phyloP scores from a whole-genome alignment of 2,113 vertebrate genomes.

The Megaceryle maxima region DNA sequence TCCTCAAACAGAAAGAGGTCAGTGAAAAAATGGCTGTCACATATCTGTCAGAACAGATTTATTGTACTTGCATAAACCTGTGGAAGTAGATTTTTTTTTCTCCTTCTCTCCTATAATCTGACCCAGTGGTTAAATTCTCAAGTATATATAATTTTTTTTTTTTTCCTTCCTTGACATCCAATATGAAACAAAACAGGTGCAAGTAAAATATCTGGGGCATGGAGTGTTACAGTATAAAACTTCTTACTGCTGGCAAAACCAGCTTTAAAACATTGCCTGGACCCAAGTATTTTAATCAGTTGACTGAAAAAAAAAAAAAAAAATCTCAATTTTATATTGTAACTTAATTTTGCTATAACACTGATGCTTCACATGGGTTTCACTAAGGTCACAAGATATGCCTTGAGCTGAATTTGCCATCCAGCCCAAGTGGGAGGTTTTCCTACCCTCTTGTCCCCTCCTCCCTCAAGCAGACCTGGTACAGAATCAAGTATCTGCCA shows the following conservation, averaged over 20 bases:
- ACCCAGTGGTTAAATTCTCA: slow-evolving; percentile 41
- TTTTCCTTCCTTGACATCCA: slow-evolving; percentile 36
- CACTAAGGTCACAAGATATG: not conserved
- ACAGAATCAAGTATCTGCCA: not conserved
- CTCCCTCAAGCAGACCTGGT: not conserved
- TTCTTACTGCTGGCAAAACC: not conserved
- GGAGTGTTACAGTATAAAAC: not conserved
- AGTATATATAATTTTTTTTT: not conserved
- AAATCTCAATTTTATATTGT: not conserved
- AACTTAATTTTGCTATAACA: not conserved
- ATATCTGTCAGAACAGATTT: slow-evolving; percentile 67
- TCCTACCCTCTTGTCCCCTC: not conserved
- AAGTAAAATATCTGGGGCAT: slow-evolving; percentile 22
- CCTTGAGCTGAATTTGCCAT: not conserved
- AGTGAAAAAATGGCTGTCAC: slow-evolving; percentile 60
- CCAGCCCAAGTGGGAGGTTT: not conserved
- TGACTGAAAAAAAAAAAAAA: not conserved
- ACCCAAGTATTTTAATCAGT: not conserved
- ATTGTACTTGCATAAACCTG: slow-evolving; percentile 42
- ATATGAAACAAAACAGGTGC: slow-evolving; percentile 23
- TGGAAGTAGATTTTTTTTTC: slow-evolving; percentile 20
- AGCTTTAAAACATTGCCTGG: not conserved
- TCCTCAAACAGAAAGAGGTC: slow-evolving; percentile 45
- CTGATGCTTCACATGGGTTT: not conserved
- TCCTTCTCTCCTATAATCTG: slow-evolving; percentile 29